A percentile compares a stretch with the other conserved stretches of the same genome.
These are phyloP conservation scores for Syrista parreyssii DNA, from an alignment of 2,888 invertebrate genomes.

Conservation along the genomic window DNA sequence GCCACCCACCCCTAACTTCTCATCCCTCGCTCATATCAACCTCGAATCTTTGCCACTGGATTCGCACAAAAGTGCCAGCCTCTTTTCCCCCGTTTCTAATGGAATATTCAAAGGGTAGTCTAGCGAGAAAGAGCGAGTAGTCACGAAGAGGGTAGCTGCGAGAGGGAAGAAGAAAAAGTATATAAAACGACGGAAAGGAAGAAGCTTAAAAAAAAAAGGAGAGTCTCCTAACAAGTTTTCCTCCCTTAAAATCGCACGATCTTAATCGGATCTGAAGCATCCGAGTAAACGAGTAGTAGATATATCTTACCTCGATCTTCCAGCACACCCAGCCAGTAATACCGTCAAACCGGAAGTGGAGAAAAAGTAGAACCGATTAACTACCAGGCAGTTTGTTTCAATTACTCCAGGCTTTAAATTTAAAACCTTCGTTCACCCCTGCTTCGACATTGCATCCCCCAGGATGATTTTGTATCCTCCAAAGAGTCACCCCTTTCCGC, in stretches of 20 bases:
- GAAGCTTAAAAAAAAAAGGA: neutral
- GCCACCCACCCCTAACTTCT: neutral
- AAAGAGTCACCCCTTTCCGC: too few relatives aligned
- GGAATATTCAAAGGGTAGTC: neutral
- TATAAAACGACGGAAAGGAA: neutral
- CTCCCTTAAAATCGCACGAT: neutral
- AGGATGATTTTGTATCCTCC: neutral
- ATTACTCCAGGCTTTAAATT: neutral
- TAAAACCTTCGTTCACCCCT: neutral
- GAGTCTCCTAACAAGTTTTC: neutral
- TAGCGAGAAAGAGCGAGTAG: neutral
- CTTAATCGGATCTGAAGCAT: neutral
- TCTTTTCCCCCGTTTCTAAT: neutral
- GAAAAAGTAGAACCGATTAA: neutral
- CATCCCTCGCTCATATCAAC: neutral
- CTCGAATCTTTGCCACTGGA: neutral
- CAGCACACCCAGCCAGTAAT: neutral
- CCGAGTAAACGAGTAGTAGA: neutral
- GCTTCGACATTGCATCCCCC: neutral
- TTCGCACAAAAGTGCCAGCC: neutral
- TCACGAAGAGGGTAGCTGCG: neutral
- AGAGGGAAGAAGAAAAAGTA: neutral
- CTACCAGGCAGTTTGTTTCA: neutral
- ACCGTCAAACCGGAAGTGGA: neutral
- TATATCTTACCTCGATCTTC: neutral